A percentile compares a stretch with the other conserved stretches of the same genome.
Evolutionary conservation across 2,888 invertebrate species (phyloP).

Genomic region (Eristalis tenax): DNA sequence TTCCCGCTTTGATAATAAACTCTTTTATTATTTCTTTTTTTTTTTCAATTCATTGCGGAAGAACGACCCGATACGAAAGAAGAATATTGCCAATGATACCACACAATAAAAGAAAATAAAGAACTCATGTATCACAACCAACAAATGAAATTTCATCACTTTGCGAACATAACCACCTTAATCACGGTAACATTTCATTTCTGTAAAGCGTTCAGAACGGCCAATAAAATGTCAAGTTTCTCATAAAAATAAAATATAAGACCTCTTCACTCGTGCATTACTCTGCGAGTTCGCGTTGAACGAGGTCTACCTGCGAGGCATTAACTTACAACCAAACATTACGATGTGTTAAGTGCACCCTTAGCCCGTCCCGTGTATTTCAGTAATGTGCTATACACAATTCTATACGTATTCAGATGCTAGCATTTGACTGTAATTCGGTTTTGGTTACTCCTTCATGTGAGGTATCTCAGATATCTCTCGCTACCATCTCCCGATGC

Average conservation of each 20-base stretch:
- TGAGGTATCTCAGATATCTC: slow-evolving; percentile 56
- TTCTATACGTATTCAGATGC: slow-evolving; percentile 35
- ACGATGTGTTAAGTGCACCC: slow-evolving; percentile 57
- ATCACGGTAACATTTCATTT: slow-evolving; percentile 22
- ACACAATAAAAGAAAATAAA: neutral
- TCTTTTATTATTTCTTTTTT: neutral
- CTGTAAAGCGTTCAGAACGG: slow-evolving; percentile 20
- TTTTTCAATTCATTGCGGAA: neutral
- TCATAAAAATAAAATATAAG: slow-evolving; percentile 21
- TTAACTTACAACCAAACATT: slow-evolving; percentile 38
- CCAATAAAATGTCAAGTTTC: slow-evolving; percentile 41
- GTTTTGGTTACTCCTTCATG: slow-evolving; percentile 73
- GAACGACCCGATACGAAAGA: neutral
- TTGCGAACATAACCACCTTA: slow-evolving; percentile 1
- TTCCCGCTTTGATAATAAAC: neutral
- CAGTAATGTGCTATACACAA: neutral
- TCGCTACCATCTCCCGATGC: slow-evolving; percentile 30
- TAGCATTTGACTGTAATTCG: slow-evolving; percentile 54
- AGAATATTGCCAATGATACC: neutral
- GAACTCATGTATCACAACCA: slow-evolving; percentile 11
- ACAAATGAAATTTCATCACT: slow-evolving; percentile 40
- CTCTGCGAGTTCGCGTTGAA: neutral
- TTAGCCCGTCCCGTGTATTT: neutral
- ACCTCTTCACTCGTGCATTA: slow-evolving; percentile 13
- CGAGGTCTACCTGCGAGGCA: slow-evolving; percentile 28